phyloP scores from a whole-genome alignment of 2,113 vertebrate genomes.

The Pollimyrus isidori region DNA sequence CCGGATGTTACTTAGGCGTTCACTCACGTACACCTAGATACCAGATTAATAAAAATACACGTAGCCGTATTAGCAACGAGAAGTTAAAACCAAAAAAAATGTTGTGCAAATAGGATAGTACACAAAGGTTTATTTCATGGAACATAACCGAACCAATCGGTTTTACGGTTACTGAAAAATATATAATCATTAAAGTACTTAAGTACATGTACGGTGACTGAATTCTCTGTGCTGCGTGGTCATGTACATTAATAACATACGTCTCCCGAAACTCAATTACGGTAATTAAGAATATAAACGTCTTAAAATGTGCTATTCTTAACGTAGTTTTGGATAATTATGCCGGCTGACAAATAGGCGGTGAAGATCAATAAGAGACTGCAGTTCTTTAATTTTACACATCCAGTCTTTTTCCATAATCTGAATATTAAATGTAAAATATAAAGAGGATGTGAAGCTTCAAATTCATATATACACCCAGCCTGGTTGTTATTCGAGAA shows the following conservation, averaged over 20 bases:
- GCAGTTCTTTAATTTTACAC: conserved; percentile 11
- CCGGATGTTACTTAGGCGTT: neutral
- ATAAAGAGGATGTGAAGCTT: neutral
- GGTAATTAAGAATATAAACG: neutral
- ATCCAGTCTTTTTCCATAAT: neutral
- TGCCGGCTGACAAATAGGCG: neutral
- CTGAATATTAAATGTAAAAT: conserved; percentile 9
- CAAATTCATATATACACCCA: neutral
- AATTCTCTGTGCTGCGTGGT: neutral
- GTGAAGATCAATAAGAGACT: neutral
- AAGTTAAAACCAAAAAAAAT: neutral
- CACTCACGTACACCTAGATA: neutral
- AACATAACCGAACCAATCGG: neutral
- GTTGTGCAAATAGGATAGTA: neutral
- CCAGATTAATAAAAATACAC: neutral
- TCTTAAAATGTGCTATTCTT: neutral
- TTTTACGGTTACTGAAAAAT: neutral
- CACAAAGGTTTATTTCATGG: neutral
- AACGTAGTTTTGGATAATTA: neutral
- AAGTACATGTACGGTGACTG: neutral
- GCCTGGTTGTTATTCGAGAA: neutral
- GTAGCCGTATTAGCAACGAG: neutral
- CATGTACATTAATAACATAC: neutral
- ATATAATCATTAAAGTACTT: neutral
- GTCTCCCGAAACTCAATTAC: neutral